Base-by-base conservation (phyloP, 53 echinoderm and acorn worm species). In the Echinometra lucunter region DNA sequence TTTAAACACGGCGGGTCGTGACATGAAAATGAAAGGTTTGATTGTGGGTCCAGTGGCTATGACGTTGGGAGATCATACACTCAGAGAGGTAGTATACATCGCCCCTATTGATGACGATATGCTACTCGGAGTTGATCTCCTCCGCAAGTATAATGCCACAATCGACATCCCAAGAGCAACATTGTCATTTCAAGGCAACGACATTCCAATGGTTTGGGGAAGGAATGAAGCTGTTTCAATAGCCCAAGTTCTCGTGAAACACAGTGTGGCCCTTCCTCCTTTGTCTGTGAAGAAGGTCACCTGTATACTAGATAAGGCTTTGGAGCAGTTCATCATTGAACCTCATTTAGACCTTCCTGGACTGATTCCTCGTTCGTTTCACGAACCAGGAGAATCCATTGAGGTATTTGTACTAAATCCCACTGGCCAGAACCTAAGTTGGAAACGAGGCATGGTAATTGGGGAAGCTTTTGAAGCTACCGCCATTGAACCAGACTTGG, bases 1-100 rank as follows among this genome's bases (percentile, higher is more conserved):
- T 21, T 74, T 96, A 10, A 44, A 91, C 16, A 69, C 94, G 40
- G 96, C 97, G 2, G 95, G 97, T 4, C 91, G 92, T 44, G 89
- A 94, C 53, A 95, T 94, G 92, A 88, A 70, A 30, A 96, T 95
- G 97, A 32, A 15, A 1, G 80, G 80, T 16, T 3, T 80, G 18
- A n/a, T 80, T 10, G 80, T 80, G 13, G 80, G 80, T 18, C 80
- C 80, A 2, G 17, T 80, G 15, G 12, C 2, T 2, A 40, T 80
- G 38, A 80, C 21, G 42, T 12, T 75, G 6, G 80, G 80, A 4
- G 42, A 80, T 18, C 28, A 17, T 44, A 3, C 1, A 8, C 16
- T 80, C 44, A 80, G 2, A 1, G 80, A 40, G 1, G 15, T 44
- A 19, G 42, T 80, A 2, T 80, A 80, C 42, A 17, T 80, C 15